Base-by-base conservation (phyloP, 2,888 invertebrate genomes). In the Mimas tiliae region DNA sequence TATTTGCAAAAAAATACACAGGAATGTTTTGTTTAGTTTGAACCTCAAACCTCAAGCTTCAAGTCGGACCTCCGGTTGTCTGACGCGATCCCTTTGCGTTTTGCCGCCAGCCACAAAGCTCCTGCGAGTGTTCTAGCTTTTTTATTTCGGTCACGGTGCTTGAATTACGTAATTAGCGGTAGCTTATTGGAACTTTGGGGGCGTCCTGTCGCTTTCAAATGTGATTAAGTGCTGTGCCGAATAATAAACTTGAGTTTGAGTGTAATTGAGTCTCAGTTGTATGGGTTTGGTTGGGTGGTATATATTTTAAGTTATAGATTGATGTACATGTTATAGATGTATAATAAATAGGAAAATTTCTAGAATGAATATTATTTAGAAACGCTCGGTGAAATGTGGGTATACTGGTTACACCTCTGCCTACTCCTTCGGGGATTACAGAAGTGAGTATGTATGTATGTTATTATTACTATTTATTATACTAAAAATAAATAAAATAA, bases 111-210 rank as follows among this genome's bases (percentile, higher is more conserved):
- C 85, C 85, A 86, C 87, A 86, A 85, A 82, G 81, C 79, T 78
- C 76, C 78, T 76, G 72, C 75, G 77, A 80, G 78, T 83, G 84
- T 81, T 81, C 85, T 84, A 83, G 58, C 79, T 86, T 88, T 87
- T 88, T 89, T 87, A 89, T 88, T 89, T 86, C 75, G 79, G 89
- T 90, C 88, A 91, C 88, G 90, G 89, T 87, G 78, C 85, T 88
- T 88, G 88, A 86, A 91, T 91, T 88, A 89, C 87, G 84, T 91
- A 91, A 93, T 93, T 91, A 91, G 89, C 83, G 81, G 87, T 82
- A 85, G 85, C 83, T 86, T 86, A 89, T 90, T 88, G 85, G 82
- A 81, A 85, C 81, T 85, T 83, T 75, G 74, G 81, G 81, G 80
- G 80, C 79, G 82, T 83, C 81, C 81, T 82, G 84, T 84, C 80